Percentiles rank a stretch among this genome's conserved stretches.
Conservation (phyloP, 2,113 vertebrate species). For the Xiphophorus couchianus region DNA sequence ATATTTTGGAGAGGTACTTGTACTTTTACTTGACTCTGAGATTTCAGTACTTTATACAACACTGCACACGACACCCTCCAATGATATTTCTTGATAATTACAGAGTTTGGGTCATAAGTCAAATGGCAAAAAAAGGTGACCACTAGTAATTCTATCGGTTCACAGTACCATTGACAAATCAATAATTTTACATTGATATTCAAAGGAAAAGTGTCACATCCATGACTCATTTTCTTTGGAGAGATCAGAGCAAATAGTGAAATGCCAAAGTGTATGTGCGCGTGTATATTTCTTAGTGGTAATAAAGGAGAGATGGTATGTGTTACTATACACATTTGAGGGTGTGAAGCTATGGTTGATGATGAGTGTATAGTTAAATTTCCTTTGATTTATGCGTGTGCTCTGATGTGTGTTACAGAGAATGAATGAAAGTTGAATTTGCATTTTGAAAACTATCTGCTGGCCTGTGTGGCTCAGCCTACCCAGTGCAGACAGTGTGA, state of each 20-base stretch:
- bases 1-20: no score
- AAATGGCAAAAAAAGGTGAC: no score
- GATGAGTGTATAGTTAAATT: not conserved
- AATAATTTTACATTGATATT: constrained; percentile 27
- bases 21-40: no score
- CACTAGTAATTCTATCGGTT: not conserved
- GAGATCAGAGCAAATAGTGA: constrained; percentile 23
- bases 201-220: constrained; percentile 12
- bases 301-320: not conserved
- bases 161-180: not conserved
- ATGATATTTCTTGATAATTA: no score
- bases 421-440: not conserved
- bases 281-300: not conserved
- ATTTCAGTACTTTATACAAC: no score
- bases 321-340: not conserved
- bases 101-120: no score
- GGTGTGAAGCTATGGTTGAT: not conserved
- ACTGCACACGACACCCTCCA: no score
- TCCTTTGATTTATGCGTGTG: not conserved
- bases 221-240: constrained; percentile 38
- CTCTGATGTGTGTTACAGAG: constrained; percentile 10
- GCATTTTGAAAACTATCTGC: constrained; percentile 10
- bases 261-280: constrained; percentile 1
- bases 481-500: constrained; percentile 52
- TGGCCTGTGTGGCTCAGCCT: constrained; percentile 15